phyloP scores from a whole-genome alignment of 2,888 invertebrate genomes.

The Melinopterus prodromus region DNA sequence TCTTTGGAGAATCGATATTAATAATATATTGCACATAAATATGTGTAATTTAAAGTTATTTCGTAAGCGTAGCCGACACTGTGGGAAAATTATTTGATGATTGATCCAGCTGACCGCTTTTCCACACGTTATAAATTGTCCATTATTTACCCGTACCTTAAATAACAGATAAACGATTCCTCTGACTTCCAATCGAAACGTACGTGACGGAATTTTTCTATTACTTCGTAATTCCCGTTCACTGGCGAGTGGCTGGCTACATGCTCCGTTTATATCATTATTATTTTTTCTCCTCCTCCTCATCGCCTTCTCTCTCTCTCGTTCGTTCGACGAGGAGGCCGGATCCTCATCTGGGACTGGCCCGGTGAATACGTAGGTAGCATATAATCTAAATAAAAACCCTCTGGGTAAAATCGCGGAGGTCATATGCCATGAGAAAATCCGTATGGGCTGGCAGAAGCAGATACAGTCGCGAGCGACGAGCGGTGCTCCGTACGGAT shows the following conservation, averaged over 20 bases:
- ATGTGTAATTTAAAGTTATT: too few species aligned
- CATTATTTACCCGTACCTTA: background rate
- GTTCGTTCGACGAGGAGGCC: background rate
- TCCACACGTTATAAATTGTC: conserved; percentile 4
- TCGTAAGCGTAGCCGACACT: background rate
- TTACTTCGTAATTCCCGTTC: conserved; percentile 17
- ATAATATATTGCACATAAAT: too few species aligned
- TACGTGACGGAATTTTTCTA: conserved; percentile 25
- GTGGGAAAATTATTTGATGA: background rate
- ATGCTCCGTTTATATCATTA: conserved; percentile 4
- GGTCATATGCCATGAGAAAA: conserved; percentile 28
- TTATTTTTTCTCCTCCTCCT: background rate
- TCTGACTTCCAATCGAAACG: background rate
- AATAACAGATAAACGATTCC: conserved; percentile 4
- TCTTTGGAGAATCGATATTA: too few species aligned
- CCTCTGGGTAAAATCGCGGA: conserved; percentile 21
- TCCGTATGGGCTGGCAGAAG: background rate
- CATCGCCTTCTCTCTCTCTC: background rate
- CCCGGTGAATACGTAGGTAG: conserved; percentile 8
- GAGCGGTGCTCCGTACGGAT: background rate
- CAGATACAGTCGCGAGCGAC: background rate
- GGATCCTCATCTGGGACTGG: background rate
- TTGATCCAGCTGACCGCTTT: background rate
- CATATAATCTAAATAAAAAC: conserved; percentile 25
- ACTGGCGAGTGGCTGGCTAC: background rate